Evolutionary conservation across 2,113 vertebrate genomes (phyloP).

Genomic region (Syngnathus typhle): DNA sequence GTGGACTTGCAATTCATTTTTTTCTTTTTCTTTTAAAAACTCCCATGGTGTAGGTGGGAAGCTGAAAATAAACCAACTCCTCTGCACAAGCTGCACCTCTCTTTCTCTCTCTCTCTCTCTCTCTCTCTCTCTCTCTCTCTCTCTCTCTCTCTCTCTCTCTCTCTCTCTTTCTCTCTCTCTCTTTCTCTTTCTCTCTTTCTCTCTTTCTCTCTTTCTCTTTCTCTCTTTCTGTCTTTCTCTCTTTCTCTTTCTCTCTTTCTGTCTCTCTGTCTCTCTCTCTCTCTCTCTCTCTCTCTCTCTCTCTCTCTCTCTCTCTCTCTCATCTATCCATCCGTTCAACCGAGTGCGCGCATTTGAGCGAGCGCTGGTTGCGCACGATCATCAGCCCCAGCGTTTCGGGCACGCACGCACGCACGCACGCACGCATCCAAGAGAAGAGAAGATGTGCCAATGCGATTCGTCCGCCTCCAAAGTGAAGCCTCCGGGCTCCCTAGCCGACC

Average conservation of each 20-base stretch:
- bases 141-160: too few species aligned
- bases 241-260: too few species aligned
- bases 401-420: neutral
- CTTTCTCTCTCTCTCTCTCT: conserved; percentile 10
- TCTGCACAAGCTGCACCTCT: conserved; percentile 29
- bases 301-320: too few species aligned
- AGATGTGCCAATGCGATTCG: conserved; percentile 67
- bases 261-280: too few species aligned
- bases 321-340: conserved; percentile 7
- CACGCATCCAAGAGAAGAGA: conserved; percentile 17
- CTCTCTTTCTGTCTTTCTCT: too few species aligned
- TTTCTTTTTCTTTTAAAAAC: neutral
- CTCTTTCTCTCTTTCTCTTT: too few species aligned
- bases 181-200: too few species aligned
- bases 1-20: neutral
- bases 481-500: conserved; percentile 59
- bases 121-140: too few species aligned
- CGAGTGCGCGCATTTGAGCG: conserved; percentile 37
- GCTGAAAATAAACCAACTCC: neutral
- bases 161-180: too few species aligned
- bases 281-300: too few species aligned
- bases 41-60: neutral
- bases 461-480: conserved; percentile 53
- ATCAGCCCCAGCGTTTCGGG: conserved; percentile 34
- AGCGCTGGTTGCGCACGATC: conserved; percentile 18